A percentile compares a stretch with the other conserved stretches of the same genome.
phyloP scores from a whole-genome alignment of 2,888 invertebrate genomes.

The Lomographa bimaculata region DNA sequence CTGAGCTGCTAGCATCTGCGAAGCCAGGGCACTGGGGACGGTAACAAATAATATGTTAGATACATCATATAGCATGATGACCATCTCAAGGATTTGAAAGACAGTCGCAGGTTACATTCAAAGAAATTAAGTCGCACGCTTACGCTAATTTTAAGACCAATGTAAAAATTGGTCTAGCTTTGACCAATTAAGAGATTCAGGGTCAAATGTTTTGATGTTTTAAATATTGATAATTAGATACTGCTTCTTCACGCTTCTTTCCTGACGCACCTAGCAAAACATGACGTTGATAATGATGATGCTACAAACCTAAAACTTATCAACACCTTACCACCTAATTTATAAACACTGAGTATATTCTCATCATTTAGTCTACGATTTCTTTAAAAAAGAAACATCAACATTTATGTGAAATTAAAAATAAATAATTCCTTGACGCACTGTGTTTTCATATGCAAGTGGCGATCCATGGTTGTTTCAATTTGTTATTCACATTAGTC shows the following conservation, averaged over 20 bases:
- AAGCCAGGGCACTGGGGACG: conserved; percentile 97
- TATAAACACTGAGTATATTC: no score
- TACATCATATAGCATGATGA: conserved; percentile 34
- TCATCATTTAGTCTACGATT: no score
- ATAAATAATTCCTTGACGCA: conserved; percentile 51
- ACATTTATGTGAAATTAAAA: no score
- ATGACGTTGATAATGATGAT: not conserved
- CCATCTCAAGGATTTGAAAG: conserved; percentile 14
- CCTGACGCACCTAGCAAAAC: not conserved
- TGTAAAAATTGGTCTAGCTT: no score
- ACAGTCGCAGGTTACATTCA: conserved; percentile 17
- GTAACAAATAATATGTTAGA: conserved; percentile 80
- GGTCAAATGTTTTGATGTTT: no score
- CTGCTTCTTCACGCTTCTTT: not conserved
- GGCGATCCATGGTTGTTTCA: conserved; percentile 60
- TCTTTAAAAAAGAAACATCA: conserved; percentile 24
- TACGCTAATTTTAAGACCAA: no score
- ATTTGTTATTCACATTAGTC: conserved; percentile 55
- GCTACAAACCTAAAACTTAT: conserved; percentile 2
- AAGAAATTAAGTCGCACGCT: conserved; percentile 65
- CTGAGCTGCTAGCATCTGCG: conserved; percentile 97
- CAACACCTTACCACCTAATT: no score
- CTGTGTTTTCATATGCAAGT: conserved; percentile 59
- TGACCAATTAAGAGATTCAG: no score
- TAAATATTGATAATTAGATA: no score